Percentiles rank a stretch among this genome's conserved stretches.
phyloP scores from a whole-genome alignment of 2,888 invertebrate genomes.

The Habrosyne pyritoides region DNA sequence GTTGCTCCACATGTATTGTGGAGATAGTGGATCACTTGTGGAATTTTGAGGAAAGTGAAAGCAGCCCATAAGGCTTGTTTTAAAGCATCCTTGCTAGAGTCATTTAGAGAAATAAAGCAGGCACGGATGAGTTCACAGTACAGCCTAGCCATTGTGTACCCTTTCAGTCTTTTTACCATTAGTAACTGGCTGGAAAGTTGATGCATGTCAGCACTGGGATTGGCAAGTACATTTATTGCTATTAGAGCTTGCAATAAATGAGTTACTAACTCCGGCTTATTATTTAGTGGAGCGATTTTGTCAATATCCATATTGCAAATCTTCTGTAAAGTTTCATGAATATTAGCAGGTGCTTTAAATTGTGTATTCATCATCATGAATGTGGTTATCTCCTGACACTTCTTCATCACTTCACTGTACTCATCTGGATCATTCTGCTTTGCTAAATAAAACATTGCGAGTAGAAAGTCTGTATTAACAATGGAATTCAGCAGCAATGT shows the following conservation, averaged over 20 bases:
- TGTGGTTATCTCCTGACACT: conserved; percentile 88
- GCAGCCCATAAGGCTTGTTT: conserved; percentile 97
- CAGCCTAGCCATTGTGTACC: conserved; percentile 90
- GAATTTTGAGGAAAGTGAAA: conserved; percentile 96
- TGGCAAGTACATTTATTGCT: conserved; percentile 92
- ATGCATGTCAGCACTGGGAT: conserved; percentile 92
- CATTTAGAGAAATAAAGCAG: conserved; percentile 94
- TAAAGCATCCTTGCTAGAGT: conserved; percentile 89
- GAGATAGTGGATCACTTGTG: conserved; percentile 89
- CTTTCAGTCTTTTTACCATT: conserved; percentile 93
- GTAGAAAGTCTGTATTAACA: conserved; percentile 88
- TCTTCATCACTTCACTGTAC: conserved; percentile 86
- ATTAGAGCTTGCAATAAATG: conserved; percentile 91
- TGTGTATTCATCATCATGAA: conserved; percentile 83
- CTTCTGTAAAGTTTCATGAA: conserved; percentile 85
- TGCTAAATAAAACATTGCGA: conserved; percentile 92
- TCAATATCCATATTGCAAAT: conserved; percentile 86
- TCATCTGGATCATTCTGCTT: conserved; percentile 91
- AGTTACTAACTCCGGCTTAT: conserved; percentile 85
- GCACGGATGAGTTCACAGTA: conserved; percentile 95
- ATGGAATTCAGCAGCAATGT: conserved; percentile 87
- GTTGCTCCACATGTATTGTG: conserved; percentile 83
- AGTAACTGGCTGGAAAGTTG: conserved; percentile 91
- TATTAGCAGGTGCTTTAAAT: conserved; percentile 80
- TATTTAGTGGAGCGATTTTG: conserved; percentile 81